Evolutionary conservation across 2,797 vertebrate genomes (phyloP).

Genomic region (Phoxinus dragarum): DNA sequence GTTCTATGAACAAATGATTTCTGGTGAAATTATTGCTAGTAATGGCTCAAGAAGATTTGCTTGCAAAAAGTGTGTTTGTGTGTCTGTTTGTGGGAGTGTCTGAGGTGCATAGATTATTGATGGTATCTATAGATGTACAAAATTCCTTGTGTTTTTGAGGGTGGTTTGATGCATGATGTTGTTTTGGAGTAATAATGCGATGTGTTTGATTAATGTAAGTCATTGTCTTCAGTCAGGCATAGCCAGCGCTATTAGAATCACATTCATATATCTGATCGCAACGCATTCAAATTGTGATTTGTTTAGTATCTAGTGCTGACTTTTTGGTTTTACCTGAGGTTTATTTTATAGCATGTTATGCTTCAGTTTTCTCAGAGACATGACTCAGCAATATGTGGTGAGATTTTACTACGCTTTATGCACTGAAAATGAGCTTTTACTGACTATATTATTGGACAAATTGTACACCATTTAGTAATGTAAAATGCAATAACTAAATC

Average conservation of each 20-base stretch:
- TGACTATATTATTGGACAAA: not conserved
- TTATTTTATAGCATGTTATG: not conserved
- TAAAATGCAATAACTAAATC: not conserved
- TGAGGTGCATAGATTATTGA: slow-evolving; percentile 9
- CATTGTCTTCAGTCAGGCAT: slow-evolving; percentile 5
- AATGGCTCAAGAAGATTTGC: not conserved
- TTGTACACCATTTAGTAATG: not conserved
- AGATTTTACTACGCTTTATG: not conserved
- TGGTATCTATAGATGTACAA: not conserved
- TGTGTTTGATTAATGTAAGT: slow-evolving; percentile 12
- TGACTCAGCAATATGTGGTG: slow-evolving; percentile 2
- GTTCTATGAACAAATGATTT: not conserved
- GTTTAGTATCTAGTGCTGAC: not conserved
- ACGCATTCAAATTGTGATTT: not conserved
- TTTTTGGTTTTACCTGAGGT: not conserved
- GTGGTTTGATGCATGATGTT: slow-evolving; percentile 5
- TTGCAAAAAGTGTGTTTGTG: not conserved
- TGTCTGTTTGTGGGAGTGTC: not conserved
- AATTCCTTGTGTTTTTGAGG: not conserved
- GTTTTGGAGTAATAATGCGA: not conserved
- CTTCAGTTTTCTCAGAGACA: not conserved
- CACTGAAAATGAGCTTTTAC: not conserved
- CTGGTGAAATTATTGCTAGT: not conserved
- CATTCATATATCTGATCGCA: not conserved
- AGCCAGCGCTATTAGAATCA: not conserved